Percentiles rank a stretch among this genome's conserved stretches.
Conservation (phyloP, 2,888 invertebrate species). For the Megalurothrips usitatus region DNA sequence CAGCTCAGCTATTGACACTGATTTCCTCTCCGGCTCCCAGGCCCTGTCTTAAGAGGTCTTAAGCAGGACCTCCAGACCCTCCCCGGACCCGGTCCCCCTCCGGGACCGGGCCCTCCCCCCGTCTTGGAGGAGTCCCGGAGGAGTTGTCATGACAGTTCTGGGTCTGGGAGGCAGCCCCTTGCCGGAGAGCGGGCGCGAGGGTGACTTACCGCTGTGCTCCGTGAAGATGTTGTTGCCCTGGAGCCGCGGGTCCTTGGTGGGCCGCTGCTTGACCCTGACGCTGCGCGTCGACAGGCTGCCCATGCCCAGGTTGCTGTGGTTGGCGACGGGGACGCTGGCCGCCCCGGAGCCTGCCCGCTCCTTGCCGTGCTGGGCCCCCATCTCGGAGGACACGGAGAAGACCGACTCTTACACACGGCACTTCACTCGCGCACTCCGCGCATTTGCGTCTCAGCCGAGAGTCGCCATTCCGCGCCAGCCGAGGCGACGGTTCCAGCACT, state of each 20-base stretch:
- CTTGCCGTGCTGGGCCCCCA: constrained; percentile 41
- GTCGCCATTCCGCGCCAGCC: neutral
- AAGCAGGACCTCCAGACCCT: too few species aligned
- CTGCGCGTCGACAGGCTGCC: constrained; percentile 47
- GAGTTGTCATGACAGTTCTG: neutral
- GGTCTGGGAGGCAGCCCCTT: neutral
- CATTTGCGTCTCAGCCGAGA: constrained; percentile 33
- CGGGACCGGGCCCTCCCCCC: neutral
- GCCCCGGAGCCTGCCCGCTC: constrained; percentile 43
- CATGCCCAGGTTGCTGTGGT: constrained; percentile 31
- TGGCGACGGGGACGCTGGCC: constrained; percentile 38
- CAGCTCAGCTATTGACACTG: too few species aligned
- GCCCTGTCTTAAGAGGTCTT: too few species aligned
- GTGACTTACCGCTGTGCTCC: constrained; percentile 82
- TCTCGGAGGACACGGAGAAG: constrained; percentile 42
- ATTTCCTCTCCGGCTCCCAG: too few species aligned
- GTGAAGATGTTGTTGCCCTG: constrained; percentile 89
- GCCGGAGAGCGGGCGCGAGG: neutral
- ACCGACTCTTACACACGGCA: neutral
- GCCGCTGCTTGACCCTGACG: constrained; percentile 53
- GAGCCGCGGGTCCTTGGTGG: constrained; percentile 75
- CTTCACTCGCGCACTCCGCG: constrained; percentile 15
- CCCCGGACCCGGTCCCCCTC: too few species aligned
- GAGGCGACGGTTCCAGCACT: neutral
- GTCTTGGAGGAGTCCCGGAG: neutral